Conservation (phyloP, 2,113 vertebrate species). For the Halichoeres trimaculatus region DNA sequence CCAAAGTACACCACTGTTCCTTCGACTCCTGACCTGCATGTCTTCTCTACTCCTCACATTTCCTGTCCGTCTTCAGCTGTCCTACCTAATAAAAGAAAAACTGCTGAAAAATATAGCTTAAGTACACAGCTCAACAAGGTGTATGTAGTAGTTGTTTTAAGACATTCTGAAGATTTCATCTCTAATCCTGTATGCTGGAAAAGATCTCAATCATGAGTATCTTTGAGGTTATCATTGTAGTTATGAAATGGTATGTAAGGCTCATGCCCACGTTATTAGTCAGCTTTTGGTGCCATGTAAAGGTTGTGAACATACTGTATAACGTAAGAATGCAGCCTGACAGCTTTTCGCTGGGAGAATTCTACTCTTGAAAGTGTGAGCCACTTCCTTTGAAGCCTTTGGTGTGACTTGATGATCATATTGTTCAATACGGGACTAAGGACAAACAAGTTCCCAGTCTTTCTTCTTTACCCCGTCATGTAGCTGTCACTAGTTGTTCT, state of each 20-base stretch:
- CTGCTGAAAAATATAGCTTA: too few species aligned
- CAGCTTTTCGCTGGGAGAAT: conserved; percentile 19
- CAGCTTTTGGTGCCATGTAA: background rate
- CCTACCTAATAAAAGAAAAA: too few species aligned
- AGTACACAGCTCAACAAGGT: too few species aligned
- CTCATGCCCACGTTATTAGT: background rate
- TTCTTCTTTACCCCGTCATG: conserved; percentile 4
- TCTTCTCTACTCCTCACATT: too few species aligned
- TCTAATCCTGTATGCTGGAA: too few species aligned
- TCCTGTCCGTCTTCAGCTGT: too few species aligned
- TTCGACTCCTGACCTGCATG: too few species aligned
- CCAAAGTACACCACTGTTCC: too few species aligned
- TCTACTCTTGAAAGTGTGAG: background rate
- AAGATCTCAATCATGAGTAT: background rate
- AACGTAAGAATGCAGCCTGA: conserved; percentile 54
- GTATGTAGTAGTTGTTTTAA: too few species aligned
- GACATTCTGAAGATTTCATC: too few species aligned
- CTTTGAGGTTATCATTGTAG: background rate
- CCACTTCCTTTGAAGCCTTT: background rate
- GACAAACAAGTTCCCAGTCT: background rate
- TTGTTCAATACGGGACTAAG: background rate
- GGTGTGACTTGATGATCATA: background rate
- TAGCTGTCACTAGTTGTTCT: conserved; percentile 2
- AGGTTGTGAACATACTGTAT: background rate
- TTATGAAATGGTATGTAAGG: background rate